Evolutionary conservation across 2,888 invertebrate species (phyloP).

Genomic region (Cryptocephalus primarius): DNA sequence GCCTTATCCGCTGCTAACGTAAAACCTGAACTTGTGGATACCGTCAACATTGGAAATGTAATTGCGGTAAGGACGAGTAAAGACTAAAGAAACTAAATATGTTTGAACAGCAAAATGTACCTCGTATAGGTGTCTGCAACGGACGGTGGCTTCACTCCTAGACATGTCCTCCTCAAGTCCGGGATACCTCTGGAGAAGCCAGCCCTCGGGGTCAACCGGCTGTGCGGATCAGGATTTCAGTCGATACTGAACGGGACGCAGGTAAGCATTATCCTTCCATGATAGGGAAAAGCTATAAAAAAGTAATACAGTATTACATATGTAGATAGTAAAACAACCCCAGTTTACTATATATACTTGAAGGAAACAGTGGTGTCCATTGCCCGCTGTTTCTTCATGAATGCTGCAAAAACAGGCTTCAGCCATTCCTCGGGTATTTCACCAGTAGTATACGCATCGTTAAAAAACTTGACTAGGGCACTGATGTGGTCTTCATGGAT

Average conservation of each 20-base stretch:
- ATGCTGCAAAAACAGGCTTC: too few relatives aligned
- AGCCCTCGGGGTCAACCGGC: conserved; percentile 78
- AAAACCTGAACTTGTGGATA: conserved; percentile 77
- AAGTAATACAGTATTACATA: too few relatives aligned
- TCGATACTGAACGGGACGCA: conserved; percentile 83
- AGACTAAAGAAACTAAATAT: too few relatives aligned
- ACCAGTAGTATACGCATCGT: neutral
- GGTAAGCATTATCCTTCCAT: conserved; percentile 38
- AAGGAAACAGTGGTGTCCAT: too few relatives aligned
- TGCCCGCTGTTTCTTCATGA: too few relatives aligned
- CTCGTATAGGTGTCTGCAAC: conserved; percentile 54
- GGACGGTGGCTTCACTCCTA: conserved; percentile 77
- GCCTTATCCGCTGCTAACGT: conserved; percentile 70
- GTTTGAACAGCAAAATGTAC: too few relatives aligned
- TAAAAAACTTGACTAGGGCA: neutral
- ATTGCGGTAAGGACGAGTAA: conserved; percentile 35
- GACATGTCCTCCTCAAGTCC: conserved; percentile 73
- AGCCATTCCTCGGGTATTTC: neutral
- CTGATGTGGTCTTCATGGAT: neutral
- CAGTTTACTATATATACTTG: too few relatives aligned
- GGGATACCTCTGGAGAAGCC: conserved; percentile 71
- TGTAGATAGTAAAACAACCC: too few relatives aligned
- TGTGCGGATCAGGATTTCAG: conserved; percentile 98
- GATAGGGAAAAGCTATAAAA: too few relatives aligned
- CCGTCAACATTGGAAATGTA: conserved; percentile 84